phyloP scores from a whole-genome alignment of 2,888 invertebrate species.

The Drosophila anceps region DNA sequence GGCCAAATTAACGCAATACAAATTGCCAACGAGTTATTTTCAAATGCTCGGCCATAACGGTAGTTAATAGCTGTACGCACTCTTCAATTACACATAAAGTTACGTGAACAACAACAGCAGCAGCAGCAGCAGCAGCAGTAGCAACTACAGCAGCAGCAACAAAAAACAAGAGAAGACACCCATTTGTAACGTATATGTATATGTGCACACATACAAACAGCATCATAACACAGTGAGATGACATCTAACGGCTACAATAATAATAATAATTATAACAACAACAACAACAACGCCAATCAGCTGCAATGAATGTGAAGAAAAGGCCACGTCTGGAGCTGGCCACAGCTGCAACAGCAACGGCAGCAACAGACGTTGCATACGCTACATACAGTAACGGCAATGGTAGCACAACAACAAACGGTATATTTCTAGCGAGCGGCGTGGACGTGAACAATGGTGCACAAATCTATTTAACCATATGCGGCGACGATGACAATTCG shows the following conservation, averaged over 20 bases:
- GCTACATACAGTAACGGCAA: conserved; percentile 19
- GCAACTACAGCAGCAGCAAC: neutral
- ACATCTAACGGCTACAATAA: conserved; percentile 32
- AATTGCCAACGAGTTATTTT: conserved; percentile 42
- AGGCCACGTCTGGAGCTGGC: conserved; percentile 72
- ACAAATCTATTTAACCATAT: conserved; percentile 77
- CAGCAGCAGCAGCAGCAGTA: conserved; percentile 32
- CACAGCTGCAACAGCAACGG: conserved; percentile 47
- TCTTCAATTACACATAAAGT: conserved; percentile 42
- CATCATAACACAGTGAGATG: conserved; percentile 30
- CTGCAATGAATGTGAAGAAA: conserved; percentile 67
- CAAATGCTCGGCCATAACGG: conserved; percentile 37
- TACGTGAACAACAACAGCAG: conserved; percentile 58
- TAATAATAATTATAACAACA: conserved; percentile 10
- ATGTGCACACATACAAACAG: neutral
- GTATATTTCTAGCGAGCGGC: conserved; percentile 53
- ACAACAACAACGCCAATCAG: conserved; percentile 20
- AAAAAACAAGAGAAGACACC: conserved; percentile 30
- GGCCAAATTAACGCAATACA: conserved; percentile 39
- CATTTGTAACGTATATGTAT: conserved; percentile 6
- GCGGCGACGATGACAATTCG: conserved; percentile 77
- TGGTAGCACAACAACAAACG: conserved; percentile 17
- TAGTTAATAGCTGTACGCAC: conserved; percentile 50
- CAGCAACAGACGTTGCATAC: conserved; percentile 36
- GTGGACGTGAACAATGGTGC: conserved; percentile 55